Evolutionary conservation across 64 coral and sea anemone genomes (phyloP).

Genomic region (Dendronephthya gigantea): DNA sequence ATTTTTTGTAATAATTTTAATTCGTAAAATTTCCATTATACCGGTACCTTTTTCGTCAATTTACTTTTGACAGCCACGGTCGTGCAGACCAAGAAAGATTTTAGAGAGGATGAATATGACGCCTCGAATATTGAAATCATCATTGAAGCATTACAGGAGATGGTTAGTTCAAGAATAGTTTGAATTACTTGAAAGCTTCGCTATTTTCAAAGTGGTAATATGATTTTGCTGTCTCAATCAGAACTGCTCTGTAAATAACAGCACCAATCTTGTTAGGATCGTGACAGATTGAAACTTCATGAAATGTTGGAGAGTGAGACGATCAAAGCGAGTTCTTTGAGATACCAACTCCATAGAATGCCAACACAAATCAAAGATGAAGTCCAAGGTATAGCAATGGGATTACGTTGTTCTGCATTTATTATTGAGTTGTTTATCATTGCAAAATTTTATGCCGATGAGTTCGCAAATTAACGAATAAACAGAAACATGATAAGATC

Average conservation of each 20-base stretch:
- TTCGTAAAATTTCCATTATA: no score
- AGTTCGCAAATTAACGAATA: no score
- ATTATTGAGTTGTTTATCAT: background rate
- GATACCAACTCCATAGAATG: slow-evolving; percentile 83
- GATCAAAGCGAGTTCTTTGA: slow-evolving; percentile 90
- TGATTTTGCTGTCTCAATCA: background rate
- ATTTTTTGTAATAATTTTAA: background rate
- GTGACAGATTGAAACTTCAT: slow-evolving; percentile 62
- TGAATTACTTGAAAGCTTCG: background rate
- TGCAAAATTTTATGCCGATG: no score
- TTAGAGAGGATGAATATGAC: slow-evolving; percentile 6
- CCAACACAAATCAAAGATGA: slow-evolving; percentile 64
- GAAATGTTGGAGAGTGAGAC: slow-evolving; percentile 88
- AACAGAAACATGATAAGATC: no score
- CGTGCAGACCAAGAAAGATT: background rate
- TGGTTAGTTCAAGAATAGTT: slow-evolving; percentile 44
- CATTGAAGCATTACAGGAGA: slow-evolving; percentile 66
- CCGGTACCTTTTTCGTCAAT: background rate
- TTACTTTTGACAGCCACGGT: background rate
- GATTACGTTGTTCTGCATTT: background rate
- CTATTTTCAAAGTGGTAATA: no score
- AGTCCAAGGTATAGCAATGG: slow-evolving; percentile 50
- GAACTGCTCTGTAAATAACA: background rate
- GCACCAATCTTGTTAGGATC: slow-evolving; percentile 36
- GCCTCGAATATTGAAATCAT: slow-evolving; percentile 53